These are phyloP conservation scores for Diarsia dahlii DNA, from an alignment of 2,888 invertebrate species.

Conservation along the genomic window DNA sequence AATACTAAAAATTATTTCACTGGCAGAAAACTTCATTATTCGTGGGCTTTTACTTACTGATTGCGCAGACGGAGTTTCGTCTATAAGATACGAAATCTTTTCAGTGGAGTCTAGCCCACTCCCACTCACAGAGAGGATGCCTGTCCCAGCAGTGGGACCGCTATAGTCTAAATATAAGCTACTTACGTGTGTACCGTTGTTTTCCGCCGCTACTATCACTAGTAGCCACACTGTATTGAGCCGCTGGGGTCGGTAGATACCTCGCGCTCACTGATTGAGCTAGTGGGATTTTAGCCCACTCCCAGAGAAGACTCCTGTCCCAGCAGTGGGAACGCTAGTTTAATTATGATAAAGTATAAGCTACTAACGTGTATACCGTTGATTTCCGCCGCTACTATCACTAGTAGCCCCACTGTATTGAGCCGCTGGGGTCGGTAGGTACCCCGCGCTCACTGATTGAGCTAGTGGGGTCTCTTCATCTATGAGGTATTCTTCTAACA, in stretches of 20 bases:
- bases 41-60: no score
- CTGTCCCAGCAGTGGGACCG: not conserved
- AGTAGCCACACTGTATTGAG: conserved; percentile 37
- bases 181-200: conserved; percentile 72
- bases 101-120: not conserved
- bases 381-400: conserved; percentile 55
- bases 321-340: not conserved
- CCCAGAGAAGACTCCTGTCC: not conserved
- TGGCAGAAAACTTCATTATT: no score
- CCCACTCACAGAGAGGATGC: not conserved
- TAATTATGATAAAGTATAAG: no score
- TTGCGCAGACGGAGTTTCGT: no score
- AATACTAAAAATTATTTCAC: no score
- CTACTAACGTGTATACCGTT: conserved; percentile 71
- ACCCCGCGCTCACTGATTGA: conserved; percentile 74
- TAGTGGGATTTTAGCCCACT: conserved; percentile 61
- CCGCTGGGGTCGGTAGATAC: conserved; percentile 56
- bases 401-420: conserved; percentile 40
- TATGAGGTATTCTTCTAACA: conserved; percentile 71
- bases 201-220: conserved; percentile 55
- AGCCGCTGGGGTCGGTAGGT: conserved; percentile 48
- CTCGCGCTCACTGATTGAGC: conserved; percentile 75
- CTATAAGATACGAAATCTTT: no score
- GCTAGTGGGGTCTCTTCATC: conserved; percentile 85
- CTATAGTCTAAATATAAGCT: not conserved